Base-by-base conservation (phyloP, 2,888 invertebrate genomes). In the Liodrosophila aerea region DNA sequence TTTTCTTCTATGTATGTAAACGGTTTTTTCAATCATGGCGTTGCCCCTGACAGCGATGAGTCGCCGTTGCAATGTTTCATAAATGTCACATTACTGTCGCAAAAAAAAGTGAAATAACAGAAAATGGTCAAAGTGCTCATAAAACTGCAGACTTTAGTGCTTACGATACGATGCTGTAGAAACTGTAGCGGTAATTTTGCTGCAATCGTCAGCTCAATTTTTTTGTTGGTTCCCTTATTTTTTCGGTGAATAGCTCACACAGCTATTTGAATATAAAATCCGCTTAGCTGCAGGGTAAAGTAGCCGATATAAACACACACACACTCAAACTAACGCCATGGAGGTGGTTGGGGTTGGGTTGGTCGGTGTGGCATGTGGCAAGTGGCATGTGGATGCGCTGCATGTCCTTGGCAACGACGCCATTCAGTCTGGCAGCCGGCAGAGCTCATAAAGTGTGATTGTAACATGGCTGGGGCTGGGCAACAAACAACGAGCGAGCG, bases 21-120 rank as follows among this genome's bases (percentile, higher is more conserved):
- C 22, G 22, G 22, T 49, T 53, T 63, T 53, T 45, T 45, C 53
- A 54, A 65, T 50, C 53, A 54, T 43, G 56, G 27, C 47, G 40
- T 47, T 54, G 39, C 47, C 39, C 8, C 47, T 64, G 61, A 60
- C 54, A 22, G 9, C 8, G 43, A 47, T 56, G 52, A 58, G 59
- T 69, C 33, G 46, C 41, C 63, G 54, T 54, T 52, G 64, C 50
- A 65, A 67, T 80, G 53, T 85, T 85, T 83, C 71, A 85, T 80
- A 85, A 85, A 72, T 67, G 74, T 85, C 86, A 74, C 67, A 85
- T 82, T 82, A 82, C 74, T 76, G 84, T 85, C 86, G 72, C 45
- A 54, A 59, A 61, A 58, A 54, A 56, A 37, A 9, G 39, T 39
- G 12, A 41, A 36, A 51, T 58, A 70, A 56, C 52, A 60, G 18